phyloP scores from a whole-genome alignment of 1,140 invertebrate genomes.

The Delia radicum region DNA sequence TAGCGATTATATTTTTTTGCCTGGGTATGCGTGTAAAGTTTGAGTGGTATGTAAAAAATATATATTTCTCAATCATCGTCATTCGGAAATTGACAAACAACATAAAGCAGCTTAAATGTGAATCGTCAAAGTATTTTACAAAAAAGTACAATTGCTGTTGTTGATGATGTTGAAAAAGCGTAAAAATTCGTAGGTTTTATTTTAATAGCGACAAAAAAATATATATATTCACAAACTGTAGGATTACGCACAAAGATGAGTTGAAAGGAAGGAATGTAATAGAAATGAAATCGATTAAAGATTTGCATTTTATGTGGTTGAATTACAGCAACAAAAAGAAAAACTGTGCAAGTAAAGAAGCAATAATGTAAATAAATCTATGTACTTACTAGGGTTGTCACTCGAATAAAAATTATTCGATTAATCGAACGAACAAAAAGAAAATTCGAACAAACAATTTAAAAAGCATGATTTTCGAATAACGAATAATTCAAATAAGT shows the following conservation, averaged over 20 bases:
- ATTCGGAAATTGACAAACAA: constrained; percentile 20
- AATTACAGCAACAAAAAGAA: too few relatives aligned
- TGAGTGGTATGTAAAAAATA: not conserved
- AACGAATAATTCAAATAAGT: too few relatives aligned
- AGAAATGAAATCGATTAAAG: not conserved
- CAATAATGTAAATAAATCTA: too few relatives aligned
- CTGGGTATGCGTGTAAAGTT: not conserved
- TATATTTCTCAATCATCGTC: constrained; percentile 10
- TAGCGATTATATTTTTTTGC: too few relatives aligned
- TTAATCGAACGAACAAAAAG: too few relatives aligned
- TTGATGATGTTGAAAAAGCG: not conserved
- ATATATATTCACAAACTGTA: not conserved
- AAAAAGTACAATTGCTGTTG: not conserved
- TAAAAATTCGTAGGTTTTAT: not conserved
- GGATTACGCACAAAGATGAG: not conserved
- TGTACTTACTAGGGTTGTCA: too few relatives aligned
- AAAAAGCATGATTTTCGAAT: too few relatives aligned
- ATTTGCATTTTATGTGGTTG: not conserved
- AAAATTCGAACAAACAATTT: too few relatives aligned
- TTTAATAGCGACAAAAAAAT: not conserved
- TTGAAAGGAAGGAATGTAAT: not conserved
- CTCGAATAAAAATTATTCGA: too few relatives aligned
- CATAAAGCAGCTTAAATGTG: constrained; percentile 18
- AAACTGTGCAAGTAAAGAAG: too few relatives aligned
- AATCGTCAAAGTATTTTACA: not conserved